phyloP scores from a whole-genome alignment of 2,113 vertebrate genomes.

The Propithecus coquereli region DNA sequence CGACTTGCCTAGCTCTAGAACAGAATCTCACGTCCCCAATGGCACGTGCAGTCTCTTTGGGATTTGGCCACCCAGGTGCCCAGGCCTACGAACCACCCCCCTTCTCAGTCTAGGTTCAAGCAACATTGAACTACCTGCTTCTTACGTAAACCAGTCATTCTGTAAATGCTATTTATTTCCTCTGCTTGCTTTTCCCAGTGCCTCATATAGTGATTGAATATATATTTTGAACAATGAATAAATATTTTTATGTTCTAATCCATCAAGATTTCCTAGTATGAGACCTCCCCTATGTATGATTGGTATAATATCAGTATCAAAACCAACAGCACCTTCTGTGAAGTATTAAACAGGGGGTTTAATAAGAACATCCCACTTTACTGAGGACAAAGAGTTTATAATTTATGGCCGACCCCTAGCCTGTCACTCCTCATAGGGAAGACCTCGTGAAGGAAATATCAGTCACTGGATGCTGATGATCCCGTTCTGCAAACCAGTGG shows the following conservation, averaged over 20 bases:
- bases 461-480: not conserved
- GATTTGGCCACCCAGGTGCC: accelerated
- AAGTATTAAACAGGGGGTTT: not conserved
- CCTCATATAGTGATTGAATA: not conserved
- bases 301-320: not conserved
- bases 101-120: not conserved
- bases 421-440: not conserved
- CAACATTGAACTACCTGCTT: not conserved
- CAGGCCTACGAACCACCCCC: not conserved
- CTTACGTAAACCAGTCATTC: not conserved
- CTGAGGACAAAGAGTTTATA: not conserved
- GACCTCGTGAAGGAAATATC: not conserved
- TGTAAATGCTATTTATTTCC: not conserved
- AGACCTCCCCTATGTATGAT: accelerated
- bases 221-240: not conserved
- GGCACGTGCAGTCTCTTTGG: not conserved
- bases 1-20: not conserved
- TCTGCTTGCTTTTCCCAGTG: no score
- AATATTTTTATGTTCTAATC: not conserved
- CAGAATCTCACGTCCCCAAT: accelerated
- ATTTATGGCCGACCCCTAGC: no score
- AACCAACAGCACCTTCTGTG: not conserved
- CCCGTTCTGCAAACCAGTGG: not conserved
- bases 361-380: not conserved
- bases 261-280: no score